These are phyloP conservation scores for Xylota segnis DNA, from an alignment of 2,888 invertebrate genomes.

Conservation along the genomic window DNA sequence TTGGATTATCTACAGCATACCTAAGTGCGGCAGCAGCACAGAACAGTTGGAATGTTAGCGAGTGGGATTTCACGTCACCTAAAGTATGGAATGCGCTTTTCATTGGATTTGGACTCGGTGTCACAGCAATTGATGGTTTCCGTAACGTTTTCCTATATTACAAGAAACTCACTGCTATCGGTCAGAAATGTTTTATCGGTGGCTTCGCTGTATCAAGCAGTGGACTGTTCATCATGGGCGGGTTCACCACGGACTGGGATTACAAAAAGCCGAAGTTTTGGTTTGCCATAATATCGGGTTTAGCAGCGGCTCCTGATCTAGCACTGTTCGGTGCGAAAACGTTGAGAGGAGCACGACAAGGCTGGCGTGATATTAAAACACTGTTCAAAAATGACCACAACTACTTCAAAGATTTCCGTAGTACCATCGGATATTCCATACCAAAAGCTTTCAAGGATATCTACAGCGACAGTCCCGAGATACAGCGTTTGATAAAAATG, in stretches of 20 bases:
- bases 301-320: conserved; percentile 15
- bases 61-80: conserved; percentile 54
- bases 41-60: background rate
- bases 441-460: background rate
- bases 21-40: conserved; percentile 19
- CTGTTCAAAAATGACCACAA: background rate
- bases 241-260: conserved; percentile 40
- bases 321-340: background rate
- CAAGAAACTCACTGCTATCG: background rate
- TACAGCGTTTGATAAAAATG: background rate
- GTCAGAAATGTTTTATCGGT: conserved; percentile 1
- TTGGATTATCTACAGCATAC: conserved; percentile 12
- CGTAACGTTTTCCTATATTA: background rate
- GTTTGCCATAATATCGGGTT: conserved; percentile 14
- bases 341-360: background rate
- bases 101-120: conserved; percentile 40
- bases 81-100: conserved; percentile 19
- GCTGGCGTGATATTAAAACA: background rate
- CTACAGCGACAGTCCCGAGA: background rate
- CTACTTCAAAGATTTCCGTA: background rate
- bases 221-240: conserved; percentile 33
- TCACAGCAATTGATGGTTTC: background rate
- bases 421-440: background rate
- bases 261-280: conserved; percentile 18
- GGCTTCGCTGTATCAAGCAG: background rate